Percentiles rank a stretch among this genome's conserved stretches.
phyloP scores from a whole-genome alignment of 2,888 invertebrate genomes.

The Drosophila helvetica region DNA sequence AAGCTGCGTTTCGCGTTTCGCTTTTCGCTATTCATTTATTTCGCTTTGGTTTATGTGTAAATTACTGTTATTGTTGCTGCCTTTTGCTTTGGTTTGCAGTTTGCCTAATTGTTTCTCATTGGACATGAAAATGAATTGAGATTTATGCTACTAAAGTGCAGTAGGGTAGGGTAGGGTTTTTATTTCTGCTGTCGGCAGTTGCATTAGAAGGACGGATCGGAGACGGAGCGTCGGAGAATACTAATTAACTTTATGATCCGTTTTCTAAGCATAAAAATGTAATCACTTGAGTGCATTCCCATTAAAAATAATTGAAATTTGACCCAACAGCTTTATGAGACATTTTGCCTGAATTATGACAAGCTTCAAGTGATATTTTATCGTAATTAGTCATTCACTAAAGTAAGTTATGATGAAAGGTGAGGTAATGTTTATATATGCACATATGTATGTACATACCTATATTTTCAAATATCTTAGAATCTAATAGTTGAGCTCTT shows the following conservation, averaged over 20 bases:
- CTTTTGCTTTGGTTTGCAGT: background rate
- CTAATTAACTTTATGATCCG: conserved; percentile 37
- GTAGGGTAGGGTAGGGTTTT: background rate
- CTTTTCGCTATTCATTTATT: conserved; percentile 21
- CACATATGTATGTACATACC: no score
- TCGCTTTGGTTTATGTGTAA: conserved; percentile 41
- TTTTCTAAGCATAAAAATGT: background rate
- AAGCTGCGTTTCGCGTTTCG: conserved; percentile 14
- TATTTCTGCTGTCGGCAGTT: conserved; percentile 3
- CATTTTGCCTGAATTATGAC: background rate
- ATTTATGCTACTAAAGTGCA: conserved; percentile 26
- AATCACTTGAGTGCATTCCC: background rate
- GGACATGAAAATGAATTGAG: conserved; percentile 42
- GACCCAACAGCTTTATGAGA: background rate
- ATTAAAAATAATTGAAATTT: background rate
- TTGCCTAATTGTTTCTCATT: conserved; percentile 27
- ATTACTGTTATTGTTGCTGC: conserved; percentile 16
- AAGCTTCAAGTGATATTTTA: background rate
- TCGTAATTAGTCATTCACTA: background rate
- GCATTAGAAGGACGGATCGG: conserved; percentile 41
- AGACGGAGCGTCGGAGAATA: conserved; percentile 17
- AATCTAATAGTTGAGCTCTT: no score
- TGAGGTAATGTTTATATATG: background rate
- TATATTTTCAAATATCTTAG: no score
- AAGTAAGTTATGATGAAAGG: background rate